These are phyloP conservation scores for Hippopotamus amphibius DNA, from an alignment of 2,113 vertebrate genomes.

Conservation along the genomic window DNA sequence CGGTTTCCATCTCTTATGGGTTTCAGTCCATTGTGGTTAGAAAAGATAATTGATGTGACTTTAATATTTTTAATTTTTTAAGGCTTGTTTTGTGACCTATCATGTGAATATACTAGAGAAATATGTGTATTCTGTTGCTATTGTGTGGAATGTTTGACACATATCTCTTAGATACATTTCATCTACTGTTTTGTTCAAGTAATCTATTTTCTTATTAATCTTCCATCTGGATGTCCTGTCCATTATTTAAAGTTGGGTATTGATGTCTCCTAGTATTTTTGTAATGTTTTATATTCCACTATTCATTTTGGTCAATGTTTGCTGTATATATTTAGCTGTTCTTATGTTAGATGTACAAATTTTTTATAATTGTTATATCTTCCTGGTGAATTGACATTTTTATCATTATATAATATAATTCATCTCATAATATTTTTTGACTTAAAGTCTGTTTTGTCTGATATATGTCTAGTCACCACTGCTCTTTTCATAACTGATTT, in stretches of 20 bases:
- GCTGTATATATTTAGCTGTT: neutral
- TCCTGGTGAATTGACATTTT: neutral
- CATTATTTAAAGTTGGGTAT: neutral
- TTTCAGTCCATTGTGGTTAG: neutral
- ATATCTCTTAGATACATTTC: neutral
- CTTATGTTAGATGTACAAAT: neutral
- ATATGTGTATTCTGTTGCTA: neutral
- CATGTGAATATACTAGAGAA: neutral
- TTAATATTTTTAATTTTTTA: neutral
- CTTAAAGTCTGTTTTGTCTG: neutral
- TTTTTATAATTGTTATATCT: neutral
- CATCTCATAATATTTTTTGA: neutral
- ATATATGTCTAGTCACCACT: neutral
- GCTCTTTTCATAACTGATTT: neutral
- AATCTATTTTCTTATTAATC: neutral
- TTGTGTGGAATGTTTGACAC: neutral
- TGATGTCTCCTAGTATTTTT: neutral
- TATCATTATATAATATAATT: neutral
- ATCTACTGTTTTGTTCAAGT: neutral
- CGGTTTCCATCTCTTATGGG: neutral
- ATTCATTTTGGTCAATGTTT: neutral
- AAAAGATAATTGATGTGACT: neutral
- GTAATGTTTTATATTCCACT: neutral
- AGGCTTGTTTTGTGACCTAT: neutral
- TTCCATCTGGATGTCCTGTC: neutral